Evolutionary conservation across 2,888 invertebrate species (phyloP), one percentile per base, ranked within the genome.

Genomic region (Sarcophaga carnaria): DNA sequence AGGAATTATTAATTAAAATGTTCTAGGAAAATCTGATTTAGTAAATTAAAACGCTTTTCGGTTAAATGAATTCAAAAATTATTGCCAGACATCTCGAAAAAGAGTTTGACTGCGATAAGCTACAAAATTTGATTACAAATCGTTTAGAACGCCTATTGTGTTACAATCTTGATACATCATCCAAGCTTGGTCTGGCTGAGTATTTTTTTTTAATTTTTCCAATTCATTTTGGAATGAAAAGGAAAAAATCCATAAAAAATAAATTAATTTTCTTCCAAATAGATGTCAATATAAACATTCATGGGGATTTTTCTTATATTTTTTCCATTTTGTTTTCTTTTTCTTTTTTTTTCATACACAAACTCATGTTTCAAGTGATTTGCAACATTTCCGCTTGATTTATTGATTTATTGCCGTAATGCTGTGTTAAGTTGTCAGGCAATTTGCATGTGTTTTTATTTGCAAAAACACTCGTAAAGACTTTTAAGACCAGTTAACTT

Each of bases 101-200:
- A n/a, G n/a, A n/a, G n/a, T n/a, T n/a, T n/a, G n/a, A n/a, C n/a
- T n/a, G n/a, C n/a, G n/a, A n/a, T n/a, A n/a, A n/a, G n/a, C 27
- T 27, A 27, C 6, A 27, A 27, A 27, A 27, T 27, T 27, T 27
- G 6, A 27, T 5, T 27, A 27, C 27, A 27, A 27, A 5, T 27
- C 5, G 27, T 27, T 27, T 0, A 27, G 27, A 27, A 27, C 5
- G 27, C 6, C 4, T 5, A 5, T 27, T 27, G 27, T 1, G 27
- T 1, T 3, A 0, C 3, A 27, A 6, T 27, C 27, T 85, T 89
- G 88, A 88, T 88, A 88, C 85, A 80, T 88, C 82, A 83, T 83
- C 86, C 83, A 87, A 86, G 86, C 88, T n/a, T n/a, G n/a, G n/a
- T n/a, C n/a, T n/a, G n/a, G n/a, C n/a, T n/a, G 22, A 62, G 49